phyloP scores from a whole-genome alignment of 2,113 vertebrate species.

The Indicator indicator region DNA sequence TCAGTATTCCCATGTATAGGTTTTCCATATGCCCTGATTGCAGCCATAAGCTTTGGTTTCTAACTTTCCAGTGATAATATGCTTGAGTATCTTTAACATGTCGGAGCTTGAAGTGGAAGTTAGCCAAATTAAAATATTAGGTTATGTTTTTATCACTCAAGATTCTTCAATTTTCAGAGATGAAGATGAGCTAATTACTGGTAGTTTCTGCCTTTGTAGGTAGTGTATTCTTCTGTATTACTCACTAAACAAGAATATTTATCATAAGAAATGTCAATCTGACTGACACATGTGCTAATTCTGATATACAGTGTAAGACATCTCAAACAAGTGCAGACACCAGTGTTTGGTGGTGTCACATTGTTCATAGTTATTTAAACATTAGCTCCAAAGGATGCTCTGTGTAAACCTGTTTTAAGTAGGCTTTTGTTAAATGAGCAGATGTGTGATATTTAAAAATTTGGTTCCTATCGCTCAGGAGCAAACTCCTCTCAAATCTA shows the following conservation, averaged over 20 bases:
- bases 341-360: not conserved
- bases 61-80: not conserved
- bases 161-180: not conserved
- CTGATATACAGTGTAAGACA: not conserved
- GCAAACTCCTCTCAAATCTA: not conserved
- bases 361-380: not conserved
- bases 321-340: not conserved
- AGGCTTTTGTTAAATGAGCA: not conserved
- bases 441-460: not conserved
- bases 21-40: not conserved
- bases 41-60: not conserved
- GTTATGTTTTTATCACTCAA: not conserved
- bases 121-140: not conserved
- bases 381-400: not conserved
- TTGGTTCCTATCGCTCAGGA: not conserved
- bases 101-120: not conserved
- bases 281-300: not conserved
- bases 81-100: not conserved
- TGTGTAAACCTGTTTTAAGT: not conserved
- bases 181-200: not conserved
- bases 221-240: not conserved
- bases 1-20: not conserved
- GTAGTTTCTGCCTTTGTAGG: not conserved
- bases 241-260: not conserved
- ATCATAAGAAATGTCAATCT: not conserved